A percentile compares a stretch with the other conserved stretches of the same genome.
Conservation (phyloP, 1,140 invertebrate genomes). For the Cecropterus lyciades region DNA sequence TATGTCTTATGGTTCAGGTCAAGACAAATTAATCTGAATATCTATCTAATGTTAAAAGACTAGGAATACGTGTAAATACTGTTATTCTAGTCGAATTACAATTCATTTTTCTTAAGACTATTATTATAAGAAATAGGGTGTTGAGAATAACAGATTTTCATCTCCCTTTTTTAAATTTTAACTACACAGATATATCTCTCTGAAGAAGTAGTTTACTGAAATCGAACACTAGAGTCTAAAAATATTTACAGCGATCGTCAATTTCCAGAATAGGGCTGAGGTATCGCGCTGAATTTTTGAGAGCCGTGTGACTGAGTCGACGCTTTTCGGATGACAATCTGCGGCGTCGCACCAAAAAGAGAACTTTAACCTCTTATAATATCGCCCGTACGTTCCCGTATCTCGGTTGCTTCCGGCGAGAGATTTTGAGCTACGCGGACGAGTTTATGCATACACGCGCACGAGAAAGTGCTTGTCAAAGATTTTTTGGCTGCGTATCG, state of each 20-base stretch:
- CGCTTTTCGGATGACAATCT: slow-evolving; percentile 32
- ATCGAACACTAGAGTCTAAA: background rate
- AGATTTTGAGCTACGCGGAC: slow-evolving; percentile 4
- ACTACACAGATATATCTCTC: no score
- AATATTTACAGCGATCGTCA: slow-evolving; percentile 13
- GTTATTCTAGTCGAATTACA: no score
- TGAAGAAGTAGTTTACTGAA: no score
- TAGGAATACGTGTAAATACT: no score
- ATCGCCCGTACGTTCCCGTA: slow-evolving; percentile 7
- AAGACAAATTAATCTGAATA: no score
- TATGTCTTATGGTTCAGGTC: no score
- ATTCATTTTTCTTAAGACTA: no score
- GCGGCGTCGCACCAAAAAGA: slow-evolving; percentile 34
- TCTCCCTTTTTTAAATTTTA: no score
- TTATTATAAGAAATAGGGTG: no score
- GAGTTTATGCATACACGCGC: background rate
- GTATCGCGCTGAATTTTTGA: slow-evolving; percentile 18
- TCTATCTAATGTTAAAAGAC: no score
- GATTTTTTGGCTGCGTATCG: no score
- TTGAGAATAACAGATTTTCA: no score
- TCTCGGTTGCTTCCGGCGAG: slow-evolving; percentile 1
- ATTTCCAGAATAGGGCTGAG: slow-evolving; percentile 22
- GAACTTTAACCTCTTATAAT: slow-evolving; percentile 22
- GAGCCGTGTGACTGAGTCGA: slow-evolving; percentile 27
- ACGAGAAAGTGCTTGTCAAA: background rate